Evolutionary conservation across 1,140 invertebrate species (phyloP), one percentile per base, ranked within the genome.

Genomic region (Drosophila cardini): DNA sequence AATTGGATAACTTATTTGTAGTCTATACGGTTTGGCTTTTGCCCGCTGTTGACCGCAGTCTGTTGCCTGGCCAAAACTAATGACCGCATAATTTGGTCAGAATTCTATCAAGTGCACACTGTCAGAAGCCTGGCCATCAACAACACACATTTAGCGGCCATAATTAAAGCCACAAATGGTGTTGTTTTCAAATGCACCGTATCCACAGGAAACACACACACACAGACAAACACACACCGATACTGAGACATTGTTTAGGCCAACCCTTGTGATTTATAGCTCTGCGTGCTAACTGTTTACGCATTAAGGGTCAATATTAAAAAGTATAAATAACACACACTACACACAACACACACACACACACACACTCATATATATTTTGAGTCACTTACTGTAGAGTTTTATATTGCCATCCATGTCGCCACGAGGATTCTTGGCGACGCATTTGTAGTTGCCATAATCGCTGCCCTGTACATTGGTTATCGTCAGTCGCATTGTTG

Each of bases 381-480:
- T 38, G 15, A 34, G 89, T 96, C 96, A 96, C 96, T 96, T 94
- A 98, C 97, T 96, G 92, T 98, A 98, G 48, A 98, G 93, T 82
- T 96, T 94, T 87, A 98, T 98, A 42, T 95, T 96, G 45, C 97
- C 97, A 91, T 98, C 97, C 5, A 97, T 98, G 92, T 98, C 97
- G 68, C 97, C 97, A 57, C 97, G 93, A 21, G 97, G 97, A 94
- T 98, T 98, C 93, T 98, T 98, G 40, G 97, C 97, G 2, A 98
- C 96, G 55, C 97, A 98, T 92, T 97, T 98, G 93, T 98, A 98
- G 53, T 94, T 96, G 10, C 97, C 97, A 90, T 96, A 97, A 92
- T 98, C 97, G 80, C 93, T 94, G 60, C 95, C 94, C 80, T 95
- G 93, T 21, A 97, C 95, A 87, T 96, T 94, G 76, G 93, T 93